Percentiles rank a stretch among this genome's conserved stretches.
Evolutionary conservation across 2,888 invertebrate genomes (phyloP).

Genomic region (Synergus itoensis): DNA sequence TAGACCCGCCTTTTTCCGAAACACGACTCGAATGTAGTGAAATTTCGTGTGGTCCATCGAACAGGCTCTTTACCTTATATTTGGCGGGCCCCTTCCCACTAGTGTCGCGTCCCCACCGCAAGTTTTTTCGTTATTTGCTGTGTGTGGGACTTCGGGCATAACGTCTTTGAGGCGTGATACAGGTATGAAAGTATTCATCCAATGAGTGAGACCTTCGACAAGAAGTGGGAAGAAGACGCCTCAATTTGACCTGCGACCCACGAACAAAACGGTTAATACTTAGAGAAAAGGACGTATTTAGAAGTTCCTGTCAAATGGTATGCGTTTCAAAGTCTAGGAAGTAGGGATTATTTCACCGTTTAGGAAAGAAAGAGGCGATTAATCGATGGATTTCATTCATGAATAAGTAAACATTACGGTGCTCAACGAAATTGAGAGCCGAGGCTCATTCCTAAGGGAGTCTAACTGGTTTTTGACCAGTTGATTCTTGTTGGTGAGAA

Average conservation of each 20-base stretch:
- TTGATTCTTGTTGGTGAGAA: neutral
- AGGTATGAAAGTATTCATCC: slow-evolving; percentile 67
- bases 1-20: slow-evolving; percentile 59
- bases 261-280: slow-evolving; percentile 46
- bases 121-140: slow-evolving; percentile 58
- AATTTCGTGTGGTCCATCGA: slow-evolving; percentile 76
- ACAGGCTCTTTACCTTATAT: slow-evolving; percentile 76
- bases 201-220: slow-evolving; percentile 56
- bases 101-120: slow-evolving; percentile 63
- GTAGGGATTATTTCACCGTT: neutral
- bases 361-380: neutral
- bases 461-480: slow-evolving; percentile 18
- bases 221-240: slow-evolving; percentile 55
- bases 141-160: slow-evolving; percentile 53
- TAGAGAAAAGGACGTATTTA: neutral
- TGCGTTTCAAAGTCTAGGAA: slow-evolving; percentile 4
- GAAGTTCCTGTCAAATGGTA: slow-evolving; percentile 9
- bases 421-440: slow-evolving; percentile 40
- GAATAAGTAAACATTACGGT: slow-evolving; percentile 40
- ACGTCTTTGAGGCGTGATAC: slow-evolving; percentile 60
- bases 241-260: slow-evolving; percentile 54
- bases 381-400: slow-evolving; percentile 28
- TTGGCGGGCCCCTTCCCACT: slow-evolving; percentile 69
- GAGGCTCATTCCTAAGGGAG: slow-evolving; percentile 19
- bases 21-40: slow-evolving; percentile 70